Evolutionary conservation across 2,888 invertebrate species (phyloP).

Genomic region (Phrixothrix hirtus): DNA sequence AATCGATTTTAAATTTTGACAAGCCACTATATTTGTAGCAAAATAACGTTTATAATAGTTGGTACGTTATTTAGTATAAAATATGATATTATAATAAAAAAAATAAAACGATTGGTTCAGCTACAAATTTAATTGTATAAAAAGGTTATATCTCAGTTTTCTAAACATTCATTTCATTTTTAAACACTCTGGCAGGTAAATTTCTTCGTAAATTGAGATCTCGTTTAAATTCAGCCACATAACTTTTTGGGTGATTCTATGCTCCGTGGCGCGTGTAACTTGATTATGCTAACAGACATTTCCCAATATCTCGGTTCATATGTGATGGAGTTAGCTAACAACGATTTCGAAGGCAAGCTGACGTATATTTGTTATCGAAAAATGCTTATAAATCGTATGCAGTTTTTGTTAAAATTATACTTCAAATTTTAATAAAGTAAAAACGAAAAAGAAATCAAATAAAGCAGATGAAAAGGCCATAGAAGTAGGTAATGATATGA

Average conservation of each 20-base stretch:
- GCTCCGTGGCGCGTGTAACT: constrained; percentile 45
- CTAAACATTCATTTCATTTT: too few relatives aligned
- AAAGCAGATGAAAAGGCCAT: background rate
- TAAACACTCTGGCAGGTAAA: background rate
- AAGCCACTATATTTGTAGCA: too few relatives aligned
- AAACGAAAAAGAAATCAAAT: too few relatives aligned
- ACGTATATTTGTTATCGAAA: constrained; percentile 17
- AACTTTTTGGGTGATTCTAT: constrained; percentile 19
- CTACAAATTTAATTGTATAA: too few relatives aligned
- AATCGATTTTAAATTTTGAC: too few relatives aligned
- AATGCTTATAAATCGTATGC: constrained; percentile 2
- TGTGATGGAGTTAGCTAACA: constrained; percentile 31
- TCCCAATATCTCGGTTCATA: constrained; percentile 44
- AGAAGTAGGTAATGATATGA: background rate
- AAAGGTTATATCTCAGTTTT: too few relatives aligned
- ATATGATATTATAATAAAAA: too few relatives aligned
- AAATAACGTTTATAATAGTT: too few relatives aligned
- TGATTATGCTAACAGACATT: constrained; percentile 49
- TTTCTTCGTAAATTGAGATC: background rate
- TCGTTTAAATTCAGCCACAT: background rate
- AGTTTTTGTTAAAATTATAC: too few relatives aligned
- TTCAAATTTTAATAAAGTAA: too few relatives aligned
- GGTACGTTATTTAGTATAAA: too few relatives aligned
- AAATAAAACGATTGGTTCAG: too few relatives aligned
- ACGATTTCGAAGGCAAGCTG: constrained; percentile 16